phyloP scores from a whole-genome alignment of 2,797 vertebrate genomes.

The Semotilus atromaculatus region DNA sequence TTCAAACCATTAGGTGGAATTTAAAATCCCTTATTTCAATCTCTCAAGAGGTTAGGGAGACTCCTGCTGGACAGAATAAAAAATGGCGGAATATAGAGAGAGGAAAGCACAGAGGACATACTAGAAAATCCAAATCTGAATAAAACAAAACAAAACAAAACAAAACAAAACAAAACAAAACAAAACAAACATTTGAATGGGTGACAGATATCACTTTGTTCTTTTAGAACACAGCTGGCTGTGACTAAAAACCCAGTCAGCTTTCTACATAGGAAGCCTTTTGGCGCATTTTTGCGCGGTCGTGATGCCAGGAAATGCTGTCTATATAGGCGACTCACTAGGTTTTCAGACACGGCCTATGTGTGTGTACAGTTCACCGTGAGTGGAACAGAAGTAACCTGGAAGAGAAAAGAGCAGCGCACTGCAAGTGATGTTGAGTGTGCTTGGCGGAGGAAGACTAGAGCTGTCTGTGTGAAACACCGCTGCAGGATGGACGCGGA shows the following conservation, averaged over 20 bases:
- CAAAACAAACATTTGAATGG: background rate
- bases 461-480: constrained; percentile 4
- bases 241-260: background rate
- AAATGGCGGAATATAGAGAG: background rate
- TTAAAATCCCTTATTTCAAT: background rate
- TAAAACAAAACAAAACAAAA: background rate
- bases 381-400: constrained; percentile 40
- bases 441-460: constrained; percentile 4
- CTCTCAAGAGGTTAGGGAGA: constrained; percentile 14
- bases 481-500: constrained; percentile 58
- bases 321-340: background rate
- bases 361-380: constrained; percentile 9
- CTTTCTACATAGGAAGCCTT: background rate
- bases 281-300: background rate
- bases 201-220: background rate
- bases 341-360: background rate
- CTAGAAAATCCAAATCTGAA: background rate
- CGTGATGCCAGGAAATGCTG: background rate
- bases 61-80: constrained; percentile 44
- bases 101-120: background rate
- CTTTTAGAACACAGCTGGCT: background rate
- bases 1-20: background rate
- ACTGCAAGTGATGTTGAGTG: constrained; percentile 37
- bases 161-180: background rate
- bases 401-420: constrained; percentile 21